Evolutionary conservation across 92 coral and sea anemone genomes (phyloP).

Genomic region (Metridium senile): DNA sequence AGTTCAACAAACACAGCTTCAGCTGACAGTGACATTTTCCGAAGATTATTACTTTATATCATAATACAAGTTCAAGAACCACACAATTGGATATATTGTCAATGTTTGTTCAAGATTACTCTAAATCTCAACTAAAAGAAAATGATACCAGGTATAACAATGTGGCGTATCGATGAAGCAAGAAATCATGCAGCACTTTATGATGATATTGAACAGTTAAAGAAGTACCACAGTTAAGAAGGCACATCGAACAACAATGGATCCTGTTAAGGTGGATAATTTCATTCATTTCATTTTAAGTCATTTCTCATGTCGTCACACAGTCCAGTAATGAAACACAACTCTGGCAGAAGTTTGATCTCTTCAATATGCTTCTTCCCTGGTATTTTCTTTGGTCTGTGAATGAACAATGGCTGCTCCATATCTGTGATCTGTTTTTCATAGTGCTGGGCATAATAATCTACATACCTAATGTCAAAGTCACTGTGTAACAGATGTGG

Average conservation of each 20-base stretch:
- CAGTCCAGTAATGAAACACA: conserved; percentile 94
- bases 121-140: conserved; percentile 32
- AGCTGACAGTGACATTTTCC: conserved; percentile 12
- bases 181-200: conserved; percentile 44
- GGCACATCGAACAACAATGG: conserved; percentile 33
- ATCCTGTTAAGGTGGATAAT: conserved; percentile 50
- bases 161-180: conserved; percentile 60
- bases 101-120: conserved; percentile 45
- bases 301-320: conserved; percentile 92
- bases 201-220: conserved; percentile 42
- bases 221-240: conserved; percentile 30
- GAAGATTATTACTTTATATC: conserved; percentile 23
- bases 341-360: conserved; percentile 73
- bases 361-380: conserved; percentile 50
- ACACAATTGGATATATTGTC: conserved; percentile 41
- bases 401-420: conserved; percentile 87
- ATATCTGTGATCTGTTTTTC: conserved; percentile 55
- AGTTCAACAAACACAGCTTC: no score
- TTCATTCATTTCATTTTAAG: conserved; percentile 58
- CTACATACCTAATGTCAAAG: conserved; percentile 67
- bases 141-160: conserved; percentile 52
- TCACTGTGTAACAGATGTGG: no score
- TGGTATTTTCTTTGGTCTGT: conserved; percentile 76
- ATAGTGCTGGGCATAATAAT: conserved; percentile 81
- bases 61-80: conserved; percentile 36